Conservation (phyloP, 2,888 invertebrate genomes). For the Philopedon plagiatum region DNA sequence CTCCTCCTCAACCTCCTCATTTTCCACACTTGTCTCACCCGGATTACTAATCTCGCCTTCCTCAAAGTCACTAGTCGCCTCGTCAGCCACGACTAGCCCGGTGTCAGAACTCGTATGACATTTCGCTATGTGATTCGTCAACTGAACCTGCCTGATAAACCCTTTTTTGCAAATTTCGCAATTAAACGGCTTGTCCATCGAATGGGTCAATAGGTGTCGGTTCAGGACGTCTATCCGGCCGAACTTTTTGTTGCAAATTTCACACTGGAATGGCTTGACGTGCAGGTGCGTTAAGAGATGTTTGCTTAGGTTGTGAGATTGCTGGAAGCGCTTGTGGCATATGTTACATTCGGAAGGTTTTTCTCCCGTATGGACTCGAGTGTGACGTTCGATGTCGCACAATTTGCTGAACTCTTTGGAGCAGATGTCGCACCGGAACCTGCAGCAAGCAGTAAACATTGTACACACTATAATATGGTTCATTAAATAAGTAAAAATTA, state of each 20-base stretch:
- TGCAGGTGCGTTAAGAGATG: constrained; percentile 66
- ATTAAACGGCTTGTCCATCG: constrained; percentile 64
- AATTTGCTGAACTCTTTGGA: constrained; percentile 63
- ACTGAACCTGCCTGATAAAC: constrained; percentile 62
- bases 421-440: constrained; percentile 64
- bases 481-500: too few relatives aligned
- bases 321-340: constrained; percentile 62
- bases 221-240: constrained; percentile 65
- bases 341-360: constrained; percentile 65
- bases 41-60: background rate
- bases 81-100: background rate
- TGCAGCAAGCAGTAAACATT: constrained; percentile 1
- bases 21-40: background rate
- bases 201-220: constrained; percentile 65
- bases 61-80: background rate
- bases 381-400: constrained; percentile 66
- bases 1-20: background rate
- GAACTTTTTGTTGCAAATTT: constrained; percentile 65
- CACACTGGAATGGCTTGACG: constrained; percentile 64
- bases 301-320: constrained; percentile 66
- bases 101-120: background rate
- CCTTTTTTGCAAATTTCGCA: constrained; percentile 62
- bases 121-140: constrained; percentile 58
- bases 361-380: constrained; percentile 66
- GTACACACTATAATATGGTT: background rate